Evolutionary conservation across 92 coral and sea anemone species (phyloP), one percentile per base, ranked within the genome.

Genomic region (Actinernus sp.): DNA sequence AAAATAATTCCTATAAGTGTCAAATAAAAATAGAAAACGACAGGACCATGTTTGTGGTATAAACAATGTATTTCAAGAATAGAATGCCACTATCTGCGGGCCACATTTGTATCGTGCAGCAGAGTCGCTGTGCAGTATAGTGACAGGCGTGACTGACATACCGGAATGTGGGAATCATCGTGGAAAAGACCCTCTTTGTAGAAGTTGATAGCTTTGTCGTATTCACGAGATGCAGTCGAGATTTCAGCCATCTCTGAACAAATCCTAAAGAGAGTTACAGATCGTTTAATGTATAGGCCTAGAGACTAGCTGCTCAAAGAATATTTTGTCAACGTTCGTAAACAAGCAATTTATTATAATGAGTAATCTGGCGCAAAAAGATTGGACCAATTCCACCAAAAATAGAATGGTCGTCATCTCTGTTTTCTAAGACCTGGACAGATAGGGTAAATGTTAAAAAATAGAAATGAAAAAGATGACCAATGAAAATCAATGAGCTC

Each of bases 191-290:
- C 97, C 61, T 95, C 99, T 59, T 84, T 95, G 86, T 95, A 95
- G 58, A 65, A 79, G 49, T 85, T 91, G 45, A 95, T 95, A 56
- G 99, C 99, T 69, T 91, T 89, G 29, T 88, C 92, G 51, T 87
- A 95, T 71, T 95, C 99, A 53, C 93, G 78, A 9, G 91, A 65
- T 38, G 53, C 65, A 22, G 97, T 69, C 10, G 95, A 88, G 55
- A 95, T 26, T 58, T 95, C 99, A 44, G 99, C 99, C 89, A 95
- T 87, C 53, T 95, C 97, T 4, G 90, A 89, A 64, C 99, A 95
- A 48, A 95, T 95, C 59, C 99, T 95, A 68, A 4, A 26, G 44
- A n/a, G n/a, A n/a, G n/a, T n/a, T n/a, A n/a, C n/a, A n/a, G n/a
- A n/a, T n/a, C n/a, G n/a, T n/a, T n/a, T n/a, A n/a, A n/a, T n/a